Conservation (phyloP, 2,888 invertebrate species). For the Lingula anatina region DNA sequence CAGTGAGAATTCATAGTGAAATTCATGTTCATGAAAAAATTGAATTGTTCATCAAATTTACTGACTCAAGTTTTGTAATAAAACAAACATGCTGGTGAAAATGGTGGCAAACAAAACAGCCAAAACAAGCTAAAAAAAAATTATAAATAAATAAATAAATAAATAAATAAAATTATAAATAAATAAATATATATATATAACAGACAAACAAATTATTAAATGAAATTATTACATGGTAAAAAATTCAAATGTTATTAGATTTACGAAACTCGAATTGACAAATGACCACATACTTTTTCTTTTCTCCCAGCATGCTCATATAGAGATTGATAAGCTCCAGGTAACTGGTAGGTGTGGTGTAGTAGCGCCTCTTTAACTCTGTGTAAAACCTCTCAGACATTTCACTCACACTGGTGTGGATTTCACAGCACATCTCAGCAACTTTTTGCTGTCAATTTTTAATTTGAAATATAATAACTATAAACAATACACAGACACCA, state of each 20-base stretch:
- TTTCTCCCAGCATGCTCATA: constrained; percentile 64
- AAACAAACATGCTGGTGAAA: not conserved
- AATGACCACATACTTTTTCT: constrained; percentile 62
- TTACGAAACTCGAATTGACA: no score
- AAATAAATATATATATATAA: no score
- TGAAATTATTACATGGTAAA: no score
- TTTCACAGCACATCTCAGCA: constrained; percentile 65
- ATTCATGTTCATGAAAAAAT: not conserved
- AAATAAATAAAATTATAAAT: no score
- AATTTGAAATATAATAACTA: no score
- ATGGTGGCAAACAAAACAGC: no score
- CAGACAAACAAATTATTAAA: no score
- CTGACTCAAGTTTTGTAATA: not conserved
- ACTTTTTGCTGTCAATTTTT: constrained; percentile 50
- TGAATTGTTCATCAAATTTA: not conserved
- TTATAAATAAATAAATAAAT: no score
- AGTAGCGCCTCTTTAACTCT: constrained; percentile 80
- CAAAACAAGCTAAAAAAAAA: no score
- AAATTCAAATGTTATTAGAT: no score
- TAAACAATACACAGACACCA: no score
- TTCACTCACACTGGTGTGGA: constrained; percentile 72
- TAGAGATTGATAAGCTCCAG: constrained; percentile 79
- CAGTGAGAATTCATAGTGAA: no score
- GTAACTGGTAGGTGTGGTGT: constrained; percentile 88
- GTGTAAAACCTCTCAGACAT: constrained; percentile 72